Evolutionary conservation across 2,888 invertebrate genomes (phyloP).

Genomic region (Xanthia togata): DNA sequence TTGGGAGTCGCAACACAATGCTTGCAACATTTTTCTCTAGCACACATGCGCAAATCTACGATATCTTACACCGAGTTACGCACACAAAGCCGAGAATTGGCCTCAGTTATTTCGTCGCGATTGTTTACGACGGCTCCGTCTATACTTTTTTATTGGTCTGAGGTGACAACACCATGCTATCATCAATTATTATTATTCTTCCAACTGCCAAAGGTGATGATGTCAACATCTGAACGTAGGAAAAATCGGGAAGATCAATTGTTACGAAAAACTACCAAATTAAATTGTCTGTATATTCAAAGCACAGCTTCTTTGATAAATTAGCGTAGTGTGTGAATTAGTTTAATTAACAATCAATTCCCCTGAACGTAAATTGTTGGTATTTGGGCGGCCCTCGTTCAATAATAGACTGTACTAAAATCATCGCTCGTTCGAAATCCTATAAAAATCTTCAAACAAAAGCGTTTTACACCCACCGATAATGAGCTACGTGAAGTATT

Average conservation of each 20-base stretch:
- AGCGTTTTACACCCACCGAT: slow-evolving; percentile 6
- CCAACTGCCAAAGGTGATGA: background rate
- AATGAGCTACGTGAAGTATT: slow-evolving; percentile 25
- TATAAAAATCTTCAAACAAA: slow-evolving; percentile 34
- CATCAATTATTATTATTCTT: background rate
- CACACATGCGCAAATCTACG: too few relatives aligned
- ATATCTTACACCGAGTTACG: too few relatives aligned
- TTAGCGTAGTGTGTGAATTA: background rate
- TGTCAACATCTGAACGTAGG: background rate
- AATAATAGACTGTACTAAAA: background rate
- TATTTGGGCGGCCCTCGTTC: background rate
- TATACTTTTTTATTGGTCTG: too few relatives aligned
- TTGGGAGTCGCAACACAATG: too few relatives aligned
- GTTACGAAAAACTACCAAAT: too few relatives aligned
- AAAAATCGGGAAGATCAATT: background rate
- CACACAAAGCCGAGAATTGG: too few relatives aligned
- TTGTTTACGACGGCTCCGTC: too few relatives aligned
- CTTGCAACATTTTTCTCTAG: too few relatives aligned
- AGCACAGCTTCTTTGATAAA: background rate
- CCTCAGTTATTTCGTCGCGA: too few relatives aligned
- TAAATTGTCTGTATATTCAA: background rate
- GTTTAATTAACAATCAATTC: too few relatives aligned
- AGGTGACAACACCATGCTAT: background rate
- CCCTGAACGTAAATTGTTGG: background rate
- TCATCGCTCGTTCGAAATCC: background rate